Percentiles rank a stretch among this genome's conserved stretches.
Conservation (phyloP, 2,113 vertebrate species). For the Ictalurus punctatus region DNA sequence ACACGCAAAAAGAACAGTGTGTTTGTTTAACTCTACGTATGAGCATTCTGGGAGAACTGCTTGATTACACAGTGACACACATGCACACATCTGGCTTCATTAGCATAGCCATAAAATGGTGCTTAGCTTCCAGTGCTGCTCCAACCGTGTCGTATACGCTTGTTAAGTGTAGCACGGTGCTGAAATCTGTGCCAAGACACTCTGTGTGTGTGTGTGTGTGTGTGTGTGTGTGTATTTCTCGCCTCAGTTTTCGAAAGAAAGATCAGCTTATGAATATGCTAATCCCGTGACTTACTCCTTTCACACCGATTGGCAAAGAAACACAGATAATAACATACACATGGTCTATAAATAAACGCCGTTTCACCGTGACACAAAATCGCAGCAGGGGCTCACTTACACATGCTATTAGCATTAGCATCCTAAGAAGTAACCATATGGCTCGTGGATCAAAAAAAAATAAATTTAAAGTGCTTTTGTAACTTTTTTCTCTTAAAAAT, state of each 20-base stretch:
- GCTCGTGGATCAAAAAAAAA: not conserved
- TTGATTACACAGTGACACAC: not conserved
- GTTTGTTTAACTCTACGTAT: not conserved
- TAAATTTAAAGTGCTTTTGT: not conserved
- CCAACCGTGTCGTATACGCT: constrained; percentile 45
- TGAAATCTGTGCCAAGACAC: constrained; percentile 5
- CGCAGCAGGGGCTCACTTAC: constrained; percentile 50
- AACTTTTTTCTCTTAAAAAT: not conserved
- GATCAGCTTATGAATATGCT: constrained; percentile 38
- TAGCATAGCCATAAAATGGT: constrained; percentile 21
- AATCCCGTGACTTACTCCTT: constrained; percentile 42
- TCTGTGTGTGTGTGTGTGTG: not conserved
- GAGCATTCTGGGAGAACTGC: not conserved
- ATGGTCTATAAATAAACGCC: not conserved
- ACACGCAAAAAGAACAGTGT: not conserved
- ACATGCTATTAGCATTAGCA: constrained; percentile 45
- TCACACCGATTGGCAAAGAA: constrained; percentile 43
- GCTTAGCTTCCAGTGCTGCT: constrained; percentile 20
- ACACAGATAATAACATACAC: constrained; percentile 2
- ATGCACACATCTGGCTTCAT: constrained; percentile 23
- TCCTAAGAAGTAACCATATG: not conserved
- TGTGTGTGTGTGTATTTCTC: constrained; percentile 16
- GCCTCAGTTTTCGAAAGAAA: not conserved
- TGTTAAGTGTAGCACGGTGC: constrained; percentile 32
- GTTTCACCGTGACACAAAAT: constrained; percentile 36